Evolutionary conservation across 2,888 invertebrate genomes (phyloP), one percentile per base, ranked within the genome.

Genomic region (Stramonita haemastoma): DNA sequence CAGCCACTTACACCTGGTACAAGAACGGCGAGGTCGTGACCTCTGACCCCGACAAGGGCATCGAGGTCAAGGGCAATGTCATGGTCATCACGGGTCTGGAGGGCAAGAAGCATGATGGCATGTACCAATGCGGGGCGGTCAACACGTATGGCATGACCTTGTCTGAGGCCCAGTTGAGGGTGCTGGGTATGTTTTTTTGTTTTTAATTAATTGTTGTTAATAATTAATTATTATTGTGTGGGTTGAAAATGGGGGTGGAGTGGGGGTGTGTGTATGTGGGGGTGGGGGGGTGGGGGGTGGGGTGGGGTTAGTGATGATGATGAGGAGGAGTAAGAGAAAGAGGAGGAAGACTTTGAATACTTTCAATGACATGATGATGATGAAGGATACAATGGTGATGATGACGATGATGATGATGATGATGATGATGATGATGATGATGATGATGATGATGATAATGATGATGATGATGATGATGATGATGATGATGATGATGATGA

Each of bases 121-220:
- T 99, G 98, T 99, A 98, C 96, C 99, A 99, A 94, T 99, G 99
- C 95, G 97, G 97, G 93, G 99, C 99, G 0, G 97, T 97, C 90
- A 99, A 99, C 97, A 98, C 98, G 92, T 96, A 98, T 17, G 98
- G 98, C 94, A 97, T 98, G 0, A 97, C 97, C 89, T 98, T 97
- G 95, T 98, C 98, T 0, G 98, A 98, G 8, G 99, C 98, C 0
- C 98, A 99, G 94, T 96, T 99, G 46, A 96, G 98, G 93, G 98
- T 99, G 57, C 96, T 99, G 87, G 97, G 98, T 96, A 97, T 97
- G 96, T 60, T 60, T 22, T 2, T 22, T 60, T 60, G 60, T 60
- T 60, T 22, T n/a, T n/a, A n/a, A n/a, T n/a, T n/a, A n/a, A n/a
- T n/a, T n/a, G n/a, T n/a, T n/a, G n/a, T n/a, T n/a, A n/a, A n/a